Evolutionary conservation across 2,888 invertebrate genomes (phyloP).

Genomic region (Apeira syringaria): DNA sequence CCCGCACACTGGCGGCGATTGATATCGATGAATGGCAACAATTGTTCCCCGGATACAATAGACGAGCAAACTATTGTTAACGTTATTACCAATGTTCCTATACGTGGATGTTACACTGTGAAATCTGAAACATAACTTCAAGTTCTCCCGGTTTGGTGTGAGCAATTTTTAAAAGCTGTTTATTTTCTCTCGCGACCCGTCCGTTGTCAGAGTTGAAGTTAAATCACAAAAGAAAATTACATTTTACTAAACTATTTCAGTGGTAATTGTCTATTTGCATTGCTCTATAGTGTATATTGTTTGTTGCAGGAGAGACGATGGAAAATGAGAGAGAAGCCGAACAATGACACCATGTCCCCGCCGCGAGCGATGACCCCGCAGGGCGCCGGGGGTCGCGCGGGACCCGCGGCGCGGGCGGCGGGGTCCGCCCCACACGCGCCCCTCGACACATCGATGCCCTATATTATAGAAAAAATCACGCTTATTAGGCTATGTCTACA

Average conservation of each 20-base stretch:
- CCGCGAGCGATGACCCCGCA: conserved; percentile 76
- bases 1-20: conserved; percentile 39
- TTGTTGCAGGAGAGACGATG: conserved; percentile 79
- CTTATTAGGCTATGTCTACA: conserved; percentile 79
- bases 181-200: not conserved
- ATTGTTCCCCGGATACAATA: conserved; percentile 41
- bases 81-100: conserved; percentile 18
- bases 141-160: not conserved
- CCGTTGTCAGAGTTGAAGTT: conserved; percentile 1
- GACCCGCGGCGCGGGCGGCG: conserved; percentile 61
- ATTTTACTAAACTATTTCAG: conserved; percentile 10
- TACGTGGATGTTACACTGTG: conserved; percentile 3
- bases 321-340: conserved; percentile 70
- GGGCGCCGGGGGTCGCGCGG: conserved; percentile 60
- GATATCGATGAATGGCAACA: conserved; percentile 40
- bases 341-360: conserved; percentile 79
- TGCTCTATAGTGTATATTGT: conserved; percentile 19
- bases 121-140: not conserved
- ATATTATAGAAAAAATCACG: conserved; percentile 67
- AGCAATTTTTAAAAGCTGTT: not conserved
- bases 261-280: conserved; percentile 15
- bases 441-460: conserved; percentile 53
- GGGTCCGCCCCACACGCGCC: conserved; percentile 52
- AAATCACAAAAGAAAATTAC: conserved; percentile 9
- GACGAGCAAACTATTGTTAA: conserved; percentile 34